These are phyloP conservation scores for Ptiloglossa arizonensis DNA, from an alignment of 1,140 invertebrate species.

Conservation along the genomic window DNA sequence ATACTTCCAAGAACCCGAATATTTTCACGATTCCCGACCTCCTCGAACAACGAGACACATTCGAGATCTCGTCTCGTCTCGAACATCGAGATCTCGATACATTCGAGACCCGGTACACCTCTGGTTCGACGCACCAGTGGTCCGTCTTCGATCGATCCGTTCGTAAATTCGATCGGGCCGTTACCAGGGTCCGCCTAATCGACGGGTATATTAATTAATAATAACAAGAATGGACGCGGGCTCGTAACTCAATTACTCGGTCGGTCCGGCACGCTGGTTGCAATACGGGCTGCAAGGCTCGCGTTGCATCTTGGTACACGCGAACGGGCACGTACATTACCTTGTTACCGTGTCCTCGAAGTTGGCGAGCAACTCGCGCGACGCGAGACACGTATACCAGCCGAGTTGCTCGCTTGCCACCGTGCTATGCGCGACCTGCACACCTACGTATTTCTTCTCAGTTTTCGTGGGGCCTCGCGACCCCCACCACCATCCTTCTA, in stretches of 20 bases:
- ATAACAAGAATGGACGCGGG: constrained; percentile 28
- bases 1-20: too few species aligned
- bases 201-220: constrained; percentile 35
- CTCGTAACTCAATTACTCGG: constrained; percentile 51
- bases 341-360: constrained; percentile 57
- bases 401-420: constrained; percentile 1
- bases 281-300: constrained; percentile 9
- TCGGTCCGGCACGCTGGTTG: not conserved
- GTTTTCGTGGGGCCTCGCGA: not conserved
- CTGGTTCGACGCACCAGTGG: too few species aligned
- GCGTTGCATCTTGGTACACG: constrained; percentile 37
- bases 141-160: not conserved
- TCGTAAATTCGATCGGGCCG: not conserved
- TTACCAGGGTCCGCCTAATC: constrained; percentile 13
- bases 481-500: not conserved
- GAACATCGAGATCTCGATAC: too few species aligned
- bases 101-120: too few species aligned
- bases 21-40: too few species aligned
- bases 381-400: constrained; percentile 19
- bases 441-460: constrained; percentile 20
- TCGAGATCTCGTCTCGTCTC: too few species aligned
- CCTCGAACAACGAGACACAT: too few species aligned
- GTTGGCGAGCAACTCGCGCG: constrained; percentile 37
- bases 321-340: constrained; percentile 50
- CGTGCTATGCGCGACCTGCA: not conserved